phyloP scores from a whole-genome alignment of 1,140 invertebrate species.

The Asbolus verrucosus region DNA sequence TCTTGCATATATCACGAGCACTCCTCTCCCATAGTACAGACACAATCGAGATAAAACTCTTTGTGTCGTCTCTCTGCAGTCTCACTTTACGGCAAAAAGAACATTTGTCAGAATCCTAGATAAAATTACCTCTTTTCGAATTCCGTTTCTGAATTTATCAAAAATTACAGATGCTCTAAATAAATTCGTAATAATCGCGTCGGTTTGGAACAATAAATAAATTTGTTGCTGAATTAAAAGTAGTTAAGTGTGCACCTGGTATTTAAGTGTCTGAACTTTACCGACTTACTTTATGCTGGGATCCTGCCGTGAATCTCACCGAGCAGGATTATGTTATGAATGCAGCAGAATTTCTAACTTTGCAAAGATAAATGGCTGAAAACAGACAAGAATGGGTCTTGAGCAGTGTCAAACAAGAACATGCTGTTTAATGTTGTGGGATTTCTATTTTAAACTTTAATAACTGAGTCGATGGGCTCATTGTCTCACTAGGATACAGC shows the following conservation, averaged over 20 bases:
- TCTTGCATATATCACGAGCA: slow-evolving; percentile 37
- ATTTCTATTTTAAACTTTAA: slow-evolving; percentile 46
- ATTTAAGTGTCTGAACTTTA: slow-evolving; percentile 45
- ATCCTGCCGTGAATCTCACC: slow-evolving; percentile 44
- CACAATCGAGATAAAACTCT: slow-evolving; percentile 37
- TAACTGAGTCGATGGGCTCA: slow-evolving; percentile 38
- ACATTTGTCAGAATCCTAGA: slow-evolving; percentile 37
- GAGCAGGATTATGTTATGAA: slow-evolving; percentile 46
- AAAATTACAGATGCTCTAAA: not conserved
- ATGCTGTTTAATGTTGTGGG: slow-evolving; percentile 45
- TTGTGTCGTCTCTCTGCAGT: slow-evolving; percentile 35
- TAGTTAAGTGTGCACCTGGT: slow-evolving; percentile 39
- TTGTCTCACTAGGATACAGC: slow-evolving; percentile 36
- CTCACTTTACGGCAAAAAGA: slow-evolving; percentile 37
- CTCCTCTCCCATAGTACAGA: slow-evolving; percentile 34
- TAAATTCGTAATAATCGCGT: too few relatives aligned
- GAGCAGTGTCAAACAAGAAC: slow-evolving; percentile 45
- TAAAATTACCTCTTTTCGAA: slow-evolving; percentile 28
- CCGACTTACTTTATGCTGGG: slow-evolving; percentile 38
- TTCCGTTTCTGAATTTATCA: slow-evolving; percentile 12
- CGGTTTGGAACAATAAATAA: not conserved
- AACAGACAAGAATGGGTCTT: slow-evolving; percentile 45
- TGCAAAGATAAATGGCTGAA: slow-evolving; percentile 44
- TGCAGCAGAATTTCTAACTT: slow-evolving; percentile 45
- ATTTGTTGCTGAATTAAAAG: slow-evolving; percentile 33